Percentiles rank a stretch among this genome's conserved stretches.
Conservation (phyloP, 1,140 invertebrate genomes). For the Mycetomoellerius zeteki region DNA sequence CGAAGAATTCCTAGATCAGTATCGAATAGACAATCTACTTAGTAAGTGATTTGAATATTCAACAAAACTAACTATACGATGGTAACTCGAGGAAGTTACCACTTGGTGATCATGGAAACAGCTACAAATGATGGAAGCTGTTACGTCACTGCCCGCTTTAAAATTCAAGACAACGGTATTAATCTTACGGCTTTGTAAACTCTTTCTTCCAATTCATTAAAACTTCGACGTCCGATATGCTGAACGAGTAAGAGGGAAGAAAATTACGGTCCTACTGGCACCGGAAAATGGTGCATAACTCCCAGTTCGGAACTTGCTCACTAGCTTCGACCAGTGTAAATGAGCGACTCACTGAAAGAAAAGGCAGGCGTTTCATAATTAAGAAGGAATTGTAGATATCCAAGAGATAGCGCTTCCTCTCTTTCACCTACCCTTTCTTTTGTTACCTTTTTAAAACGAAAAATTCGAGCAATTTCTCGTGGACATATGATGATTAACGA, state of each 20-base stretch:
- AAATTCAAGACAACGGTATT: slow-evolving; percentile 70
- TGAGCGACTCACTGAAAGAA: slow-evolving; percentile 1
- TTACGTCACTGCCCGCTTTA: slow-evolving; percentile 59
- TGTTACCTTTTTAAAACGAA: slow-evolving; percentile 25
- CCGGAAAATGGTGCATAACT: slow-evolving; percentile 44
- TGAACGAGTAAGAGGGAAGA: slow-evolving; percentile 59
- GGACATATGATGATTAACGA: slow-evolving; percentile 52
- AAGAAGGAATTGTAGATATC: slow-evolving; percentile 51
- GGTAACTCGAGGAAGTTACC: neutral
- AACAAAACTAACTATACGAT: slow-evolving; percentile 1
- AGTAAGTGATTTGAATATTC: slow-evolving; percentile 36
- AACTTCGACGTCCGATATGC: slow-evolving; percentile 65
- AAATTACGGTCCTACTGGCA: slow-evolving; percentile 58
- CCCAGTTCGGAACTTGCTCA: slow-evolving; percentile 52
- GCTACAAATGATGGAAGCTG: slow-evolving; percentile 61
- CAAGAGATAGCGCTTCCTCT: neutral
- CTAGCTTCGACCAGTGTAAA: slow-evolving; percentile 8
- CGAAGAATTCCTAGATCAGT: neutral
- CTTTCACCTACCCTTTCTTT: neutral
- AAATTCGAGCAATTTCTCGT: slow-evolving; percentile 36
- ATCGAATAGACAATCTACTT: slow-evolving; percentile 10
- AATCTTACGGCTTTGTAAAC: slow-evolving; percentile 66
- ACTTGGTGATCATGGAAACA: slow-evolving; percentile 34
- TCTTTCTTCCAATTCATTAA: slow-evolving; percentile 77
- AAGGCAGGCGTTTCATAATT: slow-evolving; percentile 54